These are phyloP conservation scores for Neoseiulus cucumeris DNA, from an alignment of 1,140 invertebrate genomes.

Conservation along the genomic window DNA sequence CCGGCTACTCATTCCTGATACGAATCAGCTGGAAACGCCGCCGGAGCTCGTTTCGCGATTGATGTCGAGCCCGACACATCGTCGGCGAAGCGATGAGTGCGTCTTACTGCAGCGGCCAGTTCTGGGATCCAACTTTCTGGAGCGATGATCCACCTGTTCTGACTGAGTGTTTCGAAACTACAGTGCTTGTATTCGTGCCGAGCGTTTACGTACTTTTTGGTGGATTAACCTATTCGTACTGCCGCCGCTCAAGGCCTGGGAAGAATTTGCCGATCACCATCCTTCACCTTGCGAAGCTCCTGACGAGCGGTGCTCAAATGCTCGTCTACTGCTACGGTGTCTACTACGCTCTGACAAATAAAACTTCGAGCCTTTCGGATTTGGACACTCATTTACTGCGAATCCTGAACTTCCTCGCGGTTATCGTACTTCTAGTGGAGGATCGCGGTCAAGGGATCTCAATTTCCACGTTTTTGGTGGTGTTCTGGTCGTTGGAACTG, in stretches of 20 bases:
- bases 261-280: neutral
- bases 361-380: neutral
- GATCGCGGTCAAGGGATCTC: neutral
- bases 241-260: neutral
- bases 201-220: neutral
- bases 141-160: neutral
- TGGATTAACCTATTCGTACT: neutral
- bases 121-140: neutral
- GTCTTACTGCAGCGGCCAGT: neutral
- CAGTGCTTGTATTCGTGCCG: neutral
- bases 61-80: too few species aligned
- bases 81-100: neutral
- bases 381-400: neutral
- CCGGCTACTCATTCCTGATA: too few species aligned
- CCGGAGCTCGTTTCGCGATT: too few species aligned
- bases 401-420: neutral
- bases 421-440: neutral
- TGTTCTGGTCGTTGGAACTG: neutral
- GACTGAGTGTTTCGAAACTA: neutral
- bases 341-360: neutral
- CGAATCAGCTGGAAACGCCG: too few species aligned
- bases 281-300: neutral
- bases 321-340: neutral
- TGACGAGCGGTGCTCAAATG: neutral
- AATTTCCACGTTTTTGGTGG: neutral